Conservation (phyloP, 1,140 invertebrate species). For the Achroia grisella region DNA sequence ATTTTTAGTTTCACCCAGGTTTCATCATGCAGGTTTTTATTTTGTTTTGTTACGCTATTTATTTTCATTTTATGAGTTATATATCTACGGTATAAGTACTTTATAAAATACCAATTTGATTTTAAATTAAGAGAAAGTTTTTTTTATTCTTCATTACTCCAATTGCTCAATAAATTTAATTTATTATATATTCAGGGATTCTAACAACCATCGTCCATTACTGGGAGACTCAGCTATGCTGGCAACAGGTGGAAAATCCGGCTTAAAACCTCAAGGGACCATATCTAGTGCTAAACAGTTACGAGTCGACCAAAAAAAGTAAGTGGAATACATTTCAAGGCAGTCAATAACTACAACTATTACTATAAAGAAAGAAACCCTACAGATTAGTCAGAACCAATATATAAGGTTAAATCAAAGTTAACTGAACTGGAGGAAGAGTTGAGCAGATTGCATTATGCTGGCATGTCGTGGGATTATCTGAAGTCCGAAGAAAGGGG, state of each 20-base stretch:
- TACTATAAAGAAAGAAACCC: too few relatives aligned
- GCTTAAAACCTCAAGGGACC: slow-evolving; percentile 88
- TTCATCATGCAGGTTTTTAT: slow-evolving; percentile 9
- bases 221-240: slow-evolving; percentile 93
- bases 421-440: too few relatives aligned
- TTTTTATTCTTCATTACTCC: too few relatives aligned
- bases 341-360: too few relatives aligned
- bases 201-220: slow-evolving; percentile 91
- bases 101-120: neutral
- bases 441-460: too few relatives aligned
- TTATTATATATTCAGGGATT: slow-evolving; percentile 79
- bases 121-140: too few relatives aligned
- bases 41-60: neutral
- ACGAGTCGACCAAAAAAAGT: slow-evolving; percentile 90
- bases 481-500: too few relatives aligned
- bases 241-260: slow-evolving; percentile 87
- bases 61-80: neutral
- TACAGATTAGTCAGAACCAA: too few relatives aligned
- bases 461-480: too few relatives aligned
- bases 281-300: slow-evolving; percentile 90
- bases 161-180: too few relatives aligned
- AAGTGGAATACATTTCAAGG: slow-evolving; percentile 27
- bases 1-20: slow-evolving; percentile 3
- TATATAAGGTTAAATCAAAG: too few relatives aligned
- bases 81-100: neutral